These are phyloP conservation scores for Palaemon carinicauda DNA, from an alignment of 1,140 invertebrate species.

Conservation along the genomic window DNA sequence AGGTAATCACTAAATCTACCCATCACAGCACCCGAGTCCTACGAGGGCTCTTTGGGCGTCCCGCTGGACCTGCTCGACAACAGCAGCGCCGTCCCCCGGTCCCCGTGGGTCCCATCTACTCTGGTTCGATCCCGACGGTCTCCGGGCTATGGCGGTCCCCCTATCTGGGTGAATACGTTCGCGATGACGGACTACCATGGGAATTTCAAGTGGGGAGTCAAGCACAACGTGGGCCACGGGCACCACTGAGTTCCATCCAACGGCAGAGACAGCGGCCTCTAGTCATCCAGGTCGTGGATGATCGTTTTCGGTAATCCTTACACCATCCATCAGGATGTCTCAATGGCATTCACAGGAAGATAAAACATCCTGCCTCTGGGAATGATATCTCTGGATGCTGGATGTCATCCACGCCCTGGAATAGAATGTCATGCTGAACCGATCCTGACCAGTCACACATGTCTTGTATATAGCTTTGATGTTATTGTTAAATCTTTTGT, in stretches of 20 bases:
- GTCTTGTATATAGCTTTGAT: constrained; percentile 13
- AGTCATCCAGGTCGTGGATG: constrained; percentile 28
- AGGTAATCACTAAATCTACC: no score
- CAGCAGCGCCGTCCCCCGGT: neutral
- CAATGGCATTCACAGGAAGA: no score
- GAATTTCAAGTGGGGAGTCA: constrained; percentile 65
- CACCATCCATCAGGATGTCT: no score
- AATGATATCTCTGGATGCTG: neutral
- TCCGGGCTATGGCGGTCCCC: constrained; percentile 14
- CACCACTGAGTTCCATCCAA: constrained; percentile 15
- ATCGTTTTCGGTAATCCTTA: neutral
- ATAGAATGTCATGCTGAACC: neutral
- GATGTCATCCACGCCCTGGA: neutral
- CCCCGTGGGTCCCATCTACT: neutral
- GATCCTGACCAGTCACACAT: constrained; percentile 5
- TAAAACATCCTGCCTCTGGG: neutral
- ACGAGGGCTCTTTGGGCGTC: neutral
- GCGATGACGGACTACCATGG: constrained; percentile 64
- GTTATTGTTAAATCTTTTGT: neutral
- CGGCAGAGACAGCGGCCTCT: neutral
- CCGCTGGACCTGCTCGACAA: neutral
- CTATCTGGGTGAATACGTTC: constrained; percentile 61
- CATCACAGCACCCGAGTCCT: no score
- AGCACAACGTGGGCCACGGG: constrained; percentile 61
- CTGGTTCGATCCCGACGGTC: neutral